Conservation (phyloP, 2,888 invertebrate genomes). For the Philereme transversata region DNA sequence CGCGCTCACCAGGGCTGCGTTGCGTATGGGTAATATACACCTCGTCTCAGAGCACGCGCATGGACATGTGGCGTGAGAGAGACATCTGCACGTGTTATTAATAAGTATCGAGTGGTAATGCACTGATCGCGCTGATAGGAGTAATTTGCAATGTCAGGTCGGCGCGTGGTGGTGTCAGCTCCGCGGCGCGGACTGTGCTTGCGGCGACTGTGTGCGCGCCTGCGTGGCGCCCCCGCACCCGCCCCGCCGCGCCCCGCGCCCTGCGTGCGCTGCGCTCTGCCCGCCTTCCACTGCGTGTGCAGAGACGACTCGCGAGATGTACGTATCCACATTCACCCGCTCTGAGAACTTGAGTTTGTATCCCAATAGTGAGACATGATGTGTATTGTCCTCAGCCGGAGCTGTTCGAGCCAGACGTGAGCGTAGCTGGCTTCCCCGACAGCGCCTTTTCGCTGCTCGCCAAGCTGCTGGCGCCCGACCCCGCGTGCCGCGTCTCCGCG, state of each 20-base stretch:
- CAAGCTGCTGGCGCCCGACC: conserved; percentile 90
- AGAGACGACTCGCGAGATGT: conserved; percentile 49
- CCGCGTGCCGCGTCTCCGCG: conserved; percentile 89
- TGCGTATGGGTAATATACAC: conserved; percentile 86
- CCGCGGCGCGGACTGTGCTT: conserved; percentile 48
- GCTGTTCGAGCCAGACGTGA: conserved; percentile 30
- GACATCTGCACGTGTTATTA: too few species aligned
- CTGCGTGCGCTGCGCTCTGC: conserved; percentile 41
- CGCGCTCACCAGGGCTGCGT: conserved; percentile 87
- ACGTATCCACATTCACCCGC: conserved; percentile 1
- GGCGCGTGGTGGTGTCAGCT: conserved; percentile 41
- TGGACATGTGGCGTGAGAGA: too few species aligned
- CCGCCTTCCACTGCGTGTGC: conserved; percentile 54
- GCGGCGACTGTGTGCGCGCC: conserved; percentile 36
- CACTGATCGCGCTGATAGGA: too few species aligned
- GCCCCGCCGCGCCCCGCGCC: conserved; percentile 29
- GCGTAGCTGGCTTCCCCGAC: conserved; percentile 84
- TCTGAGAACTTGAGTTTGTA: too few species aligned
- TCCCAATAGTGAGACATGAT: too few species aligned
- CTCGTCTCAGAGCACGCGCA: too few species aligned
- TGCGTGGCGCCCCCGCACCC: conserved; percentile 31
- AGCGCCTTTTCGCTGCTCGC: conserved; percentile 89
- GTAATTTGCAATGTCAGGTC: conserved; percentile 7
- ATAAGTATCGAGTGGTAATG: too few species aligned
- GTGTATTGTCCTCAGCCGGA: conserved; percentile 44